Evolutionary conservation across 2,797 vertebrate species (phyloP).

Genomic region (Dendrocincla tyrannina): DNA sequence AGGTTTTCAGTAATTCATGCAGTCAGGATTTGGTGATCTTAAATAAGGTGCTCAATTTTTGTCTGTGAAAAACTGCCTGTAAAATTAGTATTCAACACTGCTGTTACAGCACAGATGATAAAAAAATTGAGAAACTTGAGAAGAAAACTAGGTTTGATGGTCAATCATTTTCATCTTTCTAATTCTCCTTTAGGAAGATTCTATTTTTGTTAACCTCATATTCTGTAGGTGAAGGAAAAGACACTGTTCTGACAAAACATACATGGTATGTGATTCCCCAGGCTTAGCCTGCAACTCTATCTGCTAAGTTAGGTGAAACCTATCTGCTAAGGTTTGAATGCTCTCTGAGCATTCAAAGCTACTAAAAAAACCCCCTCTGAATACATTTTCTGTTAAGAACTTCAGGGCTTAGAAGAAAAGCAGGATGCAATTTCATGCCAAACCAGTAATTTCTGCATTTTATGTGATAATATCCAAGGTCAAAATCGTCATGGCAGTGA

Average conservation of each 20-base stretch:
- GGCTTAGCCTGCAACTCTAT: background rate
- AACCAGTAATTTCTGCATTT: conserved; percentile 2
- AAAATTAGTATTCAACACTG: background rate
- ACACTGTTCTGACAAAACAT: background rate
- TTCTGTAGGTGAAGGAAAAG: background rate
- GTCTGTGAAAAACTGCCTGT: background rate
- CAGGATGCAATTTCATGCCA: background rate
- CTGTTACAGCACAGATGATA: background rate
- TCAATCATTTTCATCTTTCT: background rate
- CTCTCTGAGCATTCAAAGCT: background rate
- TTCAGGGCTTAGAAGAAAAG: background rate
- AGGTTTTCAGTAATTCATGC: background rate
- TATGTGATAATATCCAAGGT: background rate
- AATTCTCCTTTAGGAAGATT: background rate
- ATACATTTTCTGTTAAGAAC: background rate
- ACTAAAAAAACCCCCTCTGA: background rate
- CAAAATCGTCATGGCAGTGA: background rate
- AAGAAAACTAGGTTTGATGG: background rate
- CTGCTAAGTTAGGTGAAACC: background rate
- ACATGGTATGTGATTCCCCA: background rate
- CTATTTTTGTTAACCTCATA: background rate
- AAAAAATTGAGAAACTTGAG: background rate
- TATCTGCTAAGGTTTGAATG: too few species aligned
- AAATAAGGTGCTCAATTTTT: background rate
- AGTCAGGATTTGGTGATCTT: background rate